phyloP scores from a whole-genome alignment of 2,888 invertebrate genomes.

The Cheilosia impressa region DNA sequence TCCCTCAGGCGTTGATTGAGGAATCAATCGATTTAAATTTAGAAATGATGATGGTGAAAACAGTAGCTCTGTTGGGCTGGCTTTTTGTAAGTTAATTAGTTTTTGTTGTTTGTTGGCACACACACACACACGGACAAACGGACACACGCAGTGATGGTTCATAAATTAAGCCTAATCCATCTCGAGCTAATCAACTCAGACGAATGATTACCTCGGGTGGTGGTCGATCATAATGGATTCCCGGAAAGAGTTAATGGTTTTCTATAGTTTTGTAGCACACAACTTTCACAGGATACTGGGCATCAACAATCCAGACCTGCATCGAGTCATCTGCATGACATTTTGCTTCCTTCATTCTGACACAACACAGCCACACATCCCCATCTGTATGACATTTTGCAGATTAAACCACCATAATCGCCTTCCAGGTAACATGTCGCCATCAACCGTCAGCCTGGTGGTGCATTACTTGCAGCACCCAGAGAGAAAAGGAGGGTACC shows the following conservation, averaged over 20 bases:
- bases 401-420: slow-evolving; percentile 69
- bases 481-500: not conserved
- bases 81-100: slow-evolving; percentile 47
- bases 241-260: slow-evolving; percentile 45
- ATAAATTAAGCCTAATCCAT: slow-evolving; percentile 60
- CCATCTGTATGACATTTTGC: slow-evolving; percentile 37
- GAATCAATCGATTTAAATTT: slow-evolving; percentile 71
- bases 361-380: slow-evolving; percentile 42
- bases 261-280: not conserved
- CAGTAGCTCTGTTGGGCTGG: slow-evolving; percentile 50
- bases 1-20: slow-evolving; percentile 54
- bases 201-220: slow-evolving; percentile 19
- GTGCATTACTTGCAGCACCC: slow-evolving; percentile 64
- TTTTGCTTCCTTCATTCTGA: slow-evolving; percentile 30
- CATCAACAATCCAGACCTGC: slow-evolving; percentile 27
- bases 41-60: slow-evolving; percentile 60
- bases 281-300: not conserved
- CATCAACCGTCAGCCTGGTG: slow-evolving; percentile 48
- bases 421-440: slow-evolving; percentile 57
- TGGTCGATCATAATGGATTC: slow-evolving; percentile 47
- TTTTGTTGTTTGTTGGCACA: slow-evolving; percentile 17
- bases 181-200: slow-evolving; percentile 48
- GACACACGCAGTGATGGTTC: slow-evolving; percentile 16
- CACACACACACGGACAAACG: not conserved
- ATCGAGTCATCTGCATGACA: slow-evolving; percentile 67